These are phyloP conservation scores for Eucidaris tribuloides DNA, from an alignment of 35 echinoderm and acorn worm genomes.

Conservation along the genomic window DNA sequence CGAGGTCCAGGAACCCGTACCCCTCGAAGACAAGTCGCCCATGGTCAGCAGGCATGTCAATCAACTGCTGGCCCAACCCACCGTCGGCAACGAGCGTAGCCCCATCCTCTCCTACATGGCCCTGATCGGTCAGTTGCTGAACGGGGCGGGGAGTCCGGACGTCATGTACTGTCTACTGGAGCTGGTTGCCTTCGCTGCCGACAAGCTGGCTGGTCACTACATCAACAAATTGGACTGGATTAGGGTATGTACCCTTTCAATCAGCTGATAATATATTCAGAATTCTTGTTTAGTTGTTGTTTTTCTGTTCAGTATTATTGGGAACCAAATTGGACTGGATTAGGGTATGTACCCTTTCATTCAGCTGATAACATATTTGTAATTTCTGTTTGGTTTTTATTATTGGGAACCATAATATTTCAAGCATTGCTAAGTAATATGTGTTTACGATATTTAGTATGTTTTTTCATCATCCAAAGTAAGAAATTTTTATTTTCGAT, in stretches of 20 bases:
- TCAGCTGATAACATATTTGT: too few species aligned
- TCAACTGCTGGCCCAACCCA: constrained; percentile 32
- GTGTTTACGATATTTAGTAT: too few species aligned
- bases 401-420: too few species aligned
- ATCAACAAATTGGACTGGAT: constrained; percentile 75
- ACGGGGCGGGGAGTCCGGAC: constrained; percentile 32
- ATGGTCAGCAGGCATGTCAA: constrained; percentile 48
- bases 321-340: constrained; percentile 81
- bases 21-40: constrained; percentile 57
- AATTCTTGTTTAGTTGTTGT: too few species aligned
- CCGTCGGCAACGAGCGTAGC: not conserved
- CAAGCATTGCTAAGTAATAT: too few species aligned
- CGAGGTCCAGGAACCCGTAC: constrained; percentile 34
- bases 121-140: constrained; percentile 62
- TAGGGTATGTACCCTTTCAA: constrained; percentile 73
- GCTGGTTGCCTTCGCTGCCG: constrained; percentile 66
- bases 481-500: too few species aligned
- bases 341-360: constrained; percentile 73
- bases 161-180: constrained; percentile 91
- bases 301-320: too few species aligned
- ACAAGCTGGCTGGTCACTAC: constrained; percentile 37
- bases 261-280: too few species aligned
- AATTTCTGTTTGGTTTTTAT: too few species aligned
- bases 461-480: too few species aligned
- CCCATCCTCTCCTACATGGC: constrained; percentile 58